Percentiles rank a stretch among this genome's conserved stretches.
phyloP scores from a whole-genome alignment of 1,140 invertebrate species.

The Mactra quadrangularis region DNA sequence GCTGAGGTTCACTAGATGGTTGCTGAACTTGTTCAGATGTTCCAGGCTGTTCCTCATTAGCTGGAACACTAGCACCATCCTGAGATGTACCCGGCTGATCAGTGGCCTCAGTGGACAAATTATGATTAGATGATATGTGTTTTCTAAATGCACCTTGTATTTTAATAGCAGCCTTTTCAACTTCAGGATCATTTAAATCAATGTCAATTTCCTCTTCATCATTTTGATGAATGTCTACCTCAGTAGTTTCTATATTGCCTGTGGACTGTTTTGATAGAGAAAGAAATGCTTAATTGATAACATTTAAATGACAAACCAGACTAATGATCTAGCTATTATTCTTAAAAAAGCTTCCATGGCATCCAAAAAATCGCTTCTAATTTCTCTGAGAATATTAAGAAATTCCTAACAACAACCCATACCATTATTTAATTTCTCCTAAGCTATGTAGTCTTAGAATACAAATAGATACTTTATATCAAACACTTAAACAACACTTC shows the following conservation, averaged over 20 bases:
- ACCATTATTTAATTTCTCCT: too few species aligned
- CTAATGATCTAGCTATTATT: too few species aligned
- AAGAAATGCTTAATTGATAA: too few species aligned
- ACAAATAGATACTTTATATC: too few species aligned
- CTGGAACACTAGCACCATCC: background rate
- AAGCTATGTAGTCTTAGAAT: too few species aligned
- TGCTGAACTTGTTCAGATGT: slow-evolving; percentile 20
- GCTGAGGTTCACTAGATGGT: background rate
- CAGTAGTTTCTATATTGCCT: background rate
- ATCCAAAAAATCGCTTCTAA: too few species aligned
- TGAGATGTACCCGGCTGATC: background rate
- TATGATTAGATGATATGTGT: slow-evolving; percentile 29
- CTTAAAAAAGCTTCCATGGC: too few species aligned
- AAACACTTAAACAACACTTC: too few species aligned
- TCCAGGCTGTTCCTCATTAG: background rate
- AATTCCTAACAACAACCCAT: too few species aligned
- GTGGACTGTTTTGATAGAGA: slow-evolving; percentile 6
- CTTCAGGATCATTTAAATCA: slow-evolving; percentile 65
- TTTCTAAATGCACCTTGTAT: slow-evolving; percentile 73
- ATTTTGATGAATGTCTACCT: slow-evolving; percentile 17
- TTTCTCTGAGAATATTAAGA: too few species aligned
- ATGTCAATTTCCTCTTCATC: slow-evolving; percentile 55
- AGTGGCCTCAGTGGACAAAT: background rate
- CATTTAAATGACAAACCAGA: too few species aligned
- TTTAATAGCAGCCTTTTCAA: slow-evolving; percentile 73